Evolutionary conservation across 1,140 invertebrate species (phyloP).

Genomic region (Lepidurus packardi): DNA sequence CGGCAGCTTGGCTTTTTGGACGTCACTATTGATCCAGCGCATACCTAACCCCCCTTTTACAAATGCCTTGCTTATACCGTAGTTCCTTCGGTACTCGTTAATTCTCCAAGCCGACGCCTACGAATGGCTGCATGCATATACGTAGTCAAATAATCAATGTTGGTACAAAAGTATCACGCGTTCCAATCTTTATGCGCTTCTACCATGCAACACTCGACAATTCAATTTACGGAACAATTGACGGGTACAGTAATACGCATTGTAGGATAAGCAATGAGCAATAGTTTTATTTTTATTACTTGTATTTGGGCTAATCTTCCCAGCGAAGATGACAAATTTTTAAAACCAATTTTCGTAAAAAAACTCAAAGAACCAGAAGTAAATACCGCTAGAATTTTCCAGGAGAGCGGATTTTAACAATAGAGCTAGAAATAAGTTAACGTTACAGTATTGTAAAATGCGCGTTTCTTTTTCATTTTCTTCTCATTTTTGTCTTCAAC

Average conservation of each 20-base stretch:
- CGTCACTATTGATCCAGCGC: background rate
- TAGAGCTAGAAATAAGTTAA: background rate
- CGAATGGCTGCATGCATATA: background rate
- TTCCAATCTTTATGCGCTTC: no score
- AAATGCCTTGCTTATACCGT: no score
- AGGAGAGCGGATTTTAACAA: no score
- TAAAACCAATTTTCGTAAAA: background rate
- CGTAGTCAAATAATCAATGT: background rate
- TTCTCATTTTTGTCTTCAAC: background rate
- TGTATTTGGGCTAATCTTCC: slow-evolving; percentile 9
- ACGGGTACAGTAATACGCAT: background rate
- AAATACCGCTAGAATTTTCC: background rate
- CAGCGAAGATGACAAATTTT: background rate
- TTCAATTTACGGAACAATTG: background rate
- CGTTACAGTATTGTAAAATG: background rate
- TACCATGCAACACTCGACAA: no score
- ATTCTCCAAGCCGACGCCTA: background rate
- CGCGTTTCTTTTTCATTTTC: background rate
- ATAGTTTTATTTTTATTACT: background rate
- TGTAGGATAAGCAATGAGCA: background rate
- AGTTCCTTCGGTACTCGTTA: background rate
- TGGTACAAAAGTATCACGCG: background rate
- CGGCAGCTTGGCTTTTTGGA: background rate
- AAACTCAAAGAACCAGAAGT: background rate
- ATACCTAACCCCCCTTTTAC: background rate